Conservation (phyloP, 2,888 invertebrate species). For the Melanophora roralis region DNA sequence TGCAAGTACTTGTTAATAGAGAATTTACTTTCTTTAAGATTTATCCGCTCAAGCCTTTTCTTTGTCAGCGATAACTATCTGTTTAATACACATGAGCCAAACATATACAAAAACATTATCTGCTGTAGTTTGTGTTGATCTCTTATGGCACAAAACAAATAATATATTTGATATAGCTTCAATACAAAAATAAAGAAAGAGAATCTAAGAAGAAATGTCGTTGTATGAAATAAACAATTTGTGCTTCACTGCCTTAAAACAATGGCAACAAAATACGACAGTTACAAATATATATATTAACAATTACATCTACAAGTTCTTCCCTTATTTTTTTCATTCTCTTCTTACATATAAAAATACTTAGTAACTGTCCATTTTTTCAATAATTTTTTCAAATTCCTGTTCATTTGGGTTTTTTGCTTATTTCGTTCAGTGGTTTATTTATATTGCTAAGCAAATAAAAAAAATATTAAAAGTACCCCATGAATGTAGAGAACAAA, state of each 20-base stretch:
- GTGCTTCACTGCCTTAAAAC: conserved; percentile 72
- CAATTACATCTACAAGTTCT: conserved; percentile 8
- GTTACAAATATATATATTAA: conserved; percentile 53
- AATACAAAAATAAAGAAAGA: conserved; percentile 9
- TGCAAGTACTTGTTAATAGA: not conserved
- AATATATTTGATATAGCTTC: not conserved
- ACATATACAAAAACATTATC: conserved; percentile 56
- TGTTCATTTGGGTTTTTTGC: conserved; percentile 32
- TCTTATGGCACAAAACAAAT: conserved; percentile 39
- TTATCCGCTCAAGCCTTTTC: conserved; percentile 28
- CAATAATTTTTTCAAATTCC: conserved; percentile 59
- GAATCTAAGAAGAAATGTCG: conserved; percentile 10
- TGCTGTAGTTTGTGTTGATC: conserved; percentile 45
- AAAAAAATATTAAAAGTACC: not conserved
- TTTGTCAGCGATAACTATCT: conserved; percentile 42
- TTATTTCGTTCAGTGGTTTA: conserved; percentile 29
- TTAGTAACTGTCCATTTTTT: conserved; percentile 69
- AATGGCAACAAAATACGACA: conserved; percentile 70
- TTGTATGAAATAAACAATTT: conserved; percentile 63
- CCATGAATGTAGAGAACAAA: not conserved
- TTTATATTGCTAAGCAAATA: conserved; percentile 27
- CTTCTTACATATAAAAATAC: conserved; percentile 60
- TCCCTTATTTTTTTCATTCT: not conserved
- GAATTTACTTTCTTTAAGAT: not conserved
- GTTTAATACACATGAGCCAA: conserved; percentile 50